These are phyloP conservation scores for Halichondria panicea DNA, from an alignment of 37 sponge, comb jelly and placozoan species.

Conservation along the genomic window DNA sequence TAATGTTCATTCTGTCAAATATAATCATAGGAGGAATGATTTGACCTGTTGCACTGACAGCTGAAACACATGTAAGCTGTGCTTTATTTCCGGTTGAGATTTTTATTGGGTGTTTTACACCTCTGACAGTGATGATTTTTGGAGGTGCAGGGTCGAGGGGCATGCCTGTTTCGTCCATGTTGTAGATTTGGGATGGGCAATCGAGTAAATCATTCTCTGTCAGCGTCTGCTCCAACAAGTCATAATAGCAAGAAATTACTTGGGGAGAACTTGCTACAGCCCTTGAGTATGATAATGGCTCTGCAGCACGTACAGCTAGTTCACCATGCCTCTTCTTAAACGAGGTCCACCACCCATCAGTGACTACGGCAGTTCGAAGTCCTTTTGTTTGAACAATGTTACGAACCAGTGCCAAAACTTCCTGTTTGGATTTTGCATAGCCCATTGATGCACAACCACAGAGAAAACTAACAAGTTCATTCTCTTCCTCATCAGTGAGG, in stretches of 20 bases:
- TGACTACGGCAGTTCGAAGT: neutral
- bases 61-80: constrained; percentile 56
- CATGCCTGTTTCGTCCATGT: constrained; percentile 56
- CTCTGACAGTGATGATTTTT: constrained; percentile 30
- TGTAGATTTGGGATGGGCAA: constrained; percentile 40
- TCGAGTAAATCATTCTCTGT: constrained; percentile 28
- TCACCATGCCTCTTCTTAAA: constrained; percentile 11
- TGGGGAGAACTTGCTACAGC: constrained; percentile 44
- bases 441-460: neutral
- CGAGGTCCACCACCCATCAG: constrained; percentile 10
- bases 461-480: constrained; percentile 1
- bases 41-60: constrained; percentile 25
- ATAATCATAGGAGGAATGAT: constrained; percentile 32
- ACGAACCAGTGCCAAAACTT: neutral
- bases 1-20: constrained; percentile 38
- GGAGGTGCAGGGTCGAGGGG: constrained; percentile 40
- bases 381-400: neutral
- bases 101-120: constrained; percentile 21
- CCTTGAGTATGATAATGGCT: constrained; percentile 16
- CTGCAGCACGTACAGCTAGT: constrained; percentile 25
- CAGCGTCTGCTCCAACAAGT: constrained; percentile 27
- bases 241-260: constrained; percentile 26
- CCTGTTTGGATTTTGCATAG: neutral
- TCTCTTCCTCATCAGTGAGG: neutral
- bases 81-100: constrained; percentile 30